phyloP scores from a whole-genome alignment of 92 coral and sea anemone species.

The Porites divaricata region DNA sequence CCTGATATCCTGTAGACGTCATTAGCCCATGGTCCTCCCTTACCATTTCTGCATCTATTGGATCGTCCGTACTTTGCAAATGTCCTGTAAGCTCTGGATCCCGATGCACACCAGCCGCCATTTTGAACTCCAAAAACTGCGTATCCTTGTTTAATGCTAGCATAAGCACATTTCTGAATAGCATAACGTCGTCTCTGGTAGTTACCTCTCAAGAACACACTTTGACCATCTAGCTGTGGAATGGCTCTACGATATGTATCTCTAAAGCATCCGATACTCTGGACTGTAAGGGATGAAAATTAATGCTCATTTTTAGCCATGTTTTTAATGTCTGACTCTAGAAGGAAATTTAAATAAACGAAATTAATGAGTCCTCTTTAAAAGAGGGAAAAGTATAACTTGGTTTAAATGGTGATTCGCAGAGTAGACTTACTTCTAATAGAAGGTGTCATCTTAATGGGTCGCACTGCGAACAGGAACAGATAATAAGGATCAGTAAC shows the following conservation, averaged over 20 bases:
- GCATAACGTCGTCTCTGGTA: slow-evolving; percentile 30
- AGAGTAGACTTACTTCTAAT: slow-evolving; percentile 24
- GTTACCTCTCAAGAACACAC: slow-evolving; percentile 30
- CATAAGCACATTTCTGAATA: slow-evolving; percentile 34
- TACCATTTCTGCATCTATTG: slow-evolving; percentile 40
- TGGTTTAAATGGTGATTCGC: too few relatives aligned
- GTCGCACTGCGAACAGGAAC: slow-evolving; percentile 19
- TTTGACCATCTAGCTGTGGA: slow-evolving; percentile 39
- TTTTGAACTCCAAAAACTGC: slow-evolving; percentile 30
- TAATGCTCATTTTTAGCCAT: neutral
- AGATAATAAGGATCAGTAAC: too few relatives aligned
- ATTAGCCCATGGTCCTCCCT: slow-evolving; percentile 47
- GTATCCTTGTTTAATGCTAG: slow-evolving; percentile 28
- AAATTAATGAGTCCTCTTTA: too few relatives aligned
- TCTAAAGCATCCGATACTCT: slow-evolving; percentile 53
- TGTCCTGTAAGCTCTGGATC: slow-evolving; percentile 39
- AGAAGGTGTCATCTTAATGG: slow-evolving; percentile 20
- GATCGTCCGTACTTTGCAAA: slow-evolving; percentile 40
- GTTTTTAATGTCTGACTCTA: neutral
- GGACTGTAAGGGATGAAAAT: slow-evolving; percentile 1
- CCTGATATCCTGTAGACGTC: slow-evolving; percentile 49
- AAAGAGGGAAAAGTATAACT: too few relatives aligned
- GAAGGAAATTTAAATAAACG: too few relatives aligned
- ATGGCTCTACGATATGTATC: slow-evolving; percentile 62
- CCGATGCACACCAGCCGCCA: slow-evolving; percentile 50